phyloP scores from a whole-genome alignment of 2,797 vertebrate species.

The Kryptolebias ocellatus region DNA sequence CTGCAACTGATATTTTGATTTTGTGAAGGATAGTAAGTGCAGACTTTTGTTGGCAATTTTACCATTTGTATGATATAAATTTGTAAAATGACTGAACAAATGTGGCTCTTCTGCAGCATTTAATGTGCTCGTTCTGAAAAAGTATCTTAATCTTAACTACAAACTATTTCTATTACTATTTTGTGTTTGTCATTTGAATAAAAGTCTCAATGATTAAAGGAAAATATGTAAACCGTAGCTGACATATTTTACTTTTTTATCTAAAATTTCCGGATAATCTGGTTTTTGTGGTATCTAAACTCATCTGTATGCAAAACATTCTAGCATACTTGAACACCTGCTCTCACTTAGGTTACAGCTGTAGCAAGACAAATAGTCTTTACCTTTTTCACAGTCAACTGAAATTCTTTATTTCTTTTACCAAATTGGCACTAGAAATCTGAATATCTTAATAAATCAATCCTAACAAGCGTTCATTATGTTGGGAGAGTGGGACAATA shows the following conservation, averaged over 20 bases:
- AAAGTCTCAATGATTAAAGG: too few species aligned
- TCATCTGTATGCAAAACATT: constrained; percentile 25
- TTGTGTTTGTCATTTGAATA: too few species aligned
- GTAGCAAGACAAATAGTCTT: constrained; percentile 34
- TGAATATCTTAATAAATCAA: constrained; percentile 36
- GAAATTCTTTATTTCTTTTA: constrained; percentile 3
- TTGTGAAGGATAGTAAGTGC: constrained; percentile 7
- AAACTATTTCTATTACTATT: too few species aligned
- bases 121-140: too few species aligned
- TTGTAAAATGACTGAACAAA: neutral
- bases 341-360: neutral
- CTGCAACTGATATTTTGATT: constrained; percentile 18
- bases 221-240: too few species aligned
- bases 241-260: neutral
- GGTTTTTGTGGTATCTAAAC: constrained; percentile 2
- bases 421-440: constrained; percentile 28
- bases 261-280: constrained; percentile 24
- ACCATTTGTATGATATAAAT: neutral
- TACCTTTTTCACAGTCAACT: constrained; percentile 23
- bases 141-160: too few species aligned
- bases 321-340: too few species aligned
- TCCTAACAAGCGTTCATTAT: constrained; percentile 41
- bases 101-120: neutral
- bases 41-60: neutral
- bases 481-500: constrained; percentile 35